Conservation (phyloP, 1,140 invertebrate genomes). For the Drosophila lacteicornis region DNA sequence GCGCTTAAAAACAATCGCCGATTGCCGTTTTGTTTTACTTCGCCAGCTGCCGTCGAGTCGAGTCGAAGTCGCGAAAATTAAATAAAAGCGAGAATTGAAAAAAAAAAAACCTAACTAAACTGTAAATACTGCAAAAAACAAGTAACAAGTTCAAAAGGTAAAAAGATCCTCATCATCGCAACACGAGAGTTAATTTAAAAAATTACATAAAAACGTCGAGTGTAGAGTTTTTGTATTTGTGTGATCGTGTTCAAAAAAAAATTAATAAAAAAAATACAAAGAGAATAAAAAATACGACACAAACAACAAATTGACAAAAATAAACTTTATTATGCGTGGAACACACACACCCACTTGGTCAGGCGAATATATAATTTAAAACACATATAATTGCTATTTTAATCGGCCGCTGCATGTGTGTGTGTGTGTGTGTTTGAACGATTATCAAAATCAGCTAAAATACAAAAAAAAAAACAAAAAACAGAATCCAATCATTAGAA, state of each 20-base stretch:
- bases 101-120: slow-evolving; percentile 20
- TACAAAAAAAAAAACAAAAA: slow-evolving; percentile 17
- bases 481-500: slow-evolving; percentile 46
- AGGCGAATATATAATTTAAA: slow-evolving; percentile 36
- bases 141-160: slow-evolving; percentile 37
- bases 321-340: slow-evolving; percentile 78
- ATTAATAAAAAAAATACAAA: slow-evolving; percentile 34
- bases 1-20: slow-evolving; percentile 61
- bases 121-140: slow-evolving; percentile 62
- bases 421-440: slow-evolving; percentile 36
- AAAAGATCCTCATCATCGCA: slow-evolving; percentile 16
- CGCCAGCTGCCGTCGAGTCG: slow-evolving; percentile 54
- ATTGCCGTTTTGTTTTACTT: slow-evolving; percentile 60
- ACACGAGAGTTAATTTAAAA: slow-evolving; percentile 36
- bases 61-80: slow-evolving; percentile 58
- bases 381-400: slow-evolving; percentile 56
- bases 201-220: slow-evolving; percentile 39
- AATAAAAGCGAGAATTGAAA: slow-evolving; percentile 41
- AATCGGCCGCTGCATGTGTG: slow-evolving; percentile 26
- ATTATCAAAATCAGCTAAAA: slow-evolving; percentile 40
- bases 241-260: slow-evolving; percentile 28
- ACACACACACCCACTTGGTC: slow-evolving; percentile 45
- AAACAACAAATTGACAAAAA: slow-evolving; percentile 71
- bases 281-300: slow-evolving; percentile 32
- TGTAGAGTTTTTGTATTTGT: slow-evolving; percentile 50